Base-by-base conservation (phyloP, 2,888 invertebrate species). In the Microplitis deprimator region DNA sequence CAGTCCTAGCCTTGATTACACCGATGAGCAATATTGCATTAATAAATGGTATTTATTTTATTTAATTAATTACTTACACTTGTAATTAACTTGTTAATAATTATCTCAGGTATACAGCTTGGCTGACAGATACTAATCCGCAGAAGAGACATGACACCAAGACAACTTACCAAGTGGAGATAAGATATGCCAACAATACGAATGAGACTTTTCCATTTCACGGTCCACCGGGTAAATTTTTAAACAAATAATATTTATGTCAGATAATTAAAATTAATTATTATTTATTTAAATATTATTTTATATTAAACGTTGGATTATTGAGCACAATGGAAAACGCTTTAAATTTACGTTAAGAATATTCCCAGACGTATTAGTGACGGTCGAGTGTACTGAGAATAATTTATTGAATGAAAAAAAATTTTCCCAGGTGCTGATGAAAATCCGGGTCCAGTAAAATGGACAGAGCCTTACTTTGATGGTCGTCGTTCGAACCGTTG, bases 201-300 rank as follows among this genome's bases (percentile, higher is more conserved):
- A 97, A 97, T 90, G 97, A 97, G 89, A 97, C 97, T n/a, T 96
- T 95, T 87, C 96, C 96, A n/a, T 98, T 97, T 90, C 97, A 97
- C 81, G 97, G 97, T 68, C 97, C 97, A 7, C 96, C 95, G 68
- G 97, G 92, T 90, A 82, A 29, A 29, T 50, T 3, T 50, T 50
- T 10, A 50, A 50, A 10, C 8, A n/a, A 50, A 10, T 50, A 20
- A 20, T 64, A 38, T 62, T 62, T 64, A 67, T 60, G 29, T 20
- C 17, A 65, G 41, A 50, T 68, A 6, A 78, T 73, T 73, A 29
- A 2, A 29, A 2, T 3, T 29, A 29, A 29, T 29, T 29, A 29
- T 29, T 29, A 29, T 29, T 29, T 29, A 29, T 29, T 29, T 29
- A 3, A 29, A 29, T 29, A 29, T 29, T 29, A 50, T 13, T 13